Conservation (phyloP, 2,113 vertebrate genomes). For the Cercocebus atys region DNA sequence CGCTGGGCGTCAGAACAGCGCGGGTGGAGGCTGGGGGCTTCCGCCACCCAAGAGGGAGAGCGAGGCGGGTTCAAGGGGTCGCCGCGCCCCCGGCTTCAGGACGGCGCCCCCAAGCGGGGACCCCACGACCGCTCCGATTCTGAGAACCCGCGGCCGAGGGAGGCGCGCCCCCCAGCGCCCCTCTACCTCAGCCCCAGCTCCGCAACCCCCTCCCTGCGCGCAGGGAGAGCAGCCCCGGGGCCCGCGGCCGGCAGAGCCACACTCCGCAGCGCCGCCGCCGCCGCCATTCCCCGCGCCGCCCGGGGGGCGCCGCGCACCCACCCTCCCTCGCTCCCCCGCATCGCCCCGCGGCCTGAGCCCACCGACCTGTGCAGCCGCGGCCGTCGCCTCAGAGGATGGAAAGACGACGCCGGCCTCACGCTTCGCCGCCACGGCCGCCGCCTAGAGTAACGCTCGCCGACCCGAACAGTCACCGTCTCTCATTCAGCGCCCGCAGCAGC, state of each 20-base stretch:
- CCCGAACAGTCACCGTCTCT: slow-evolving; percentile 51
- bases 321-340: slow-evolving; percentile 7
- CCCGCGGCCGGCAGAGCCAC: slow-evolving; percentile 34
- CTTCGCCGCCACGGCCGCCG: background rate
- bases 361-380: slow-evolving; percentile 68
- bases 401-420: background rate
- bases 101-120: background rate
- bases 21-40: background rate
- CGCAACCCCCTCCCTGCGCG: background rate
- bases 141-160: background rate
- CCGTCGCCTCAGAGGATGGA: slow-evolving; percentile 35
- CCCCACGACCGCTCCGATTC: background rate
- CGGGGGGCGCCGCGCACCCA: slow-evolving; percentile 26
- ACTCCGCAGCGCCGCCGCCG: slow-evolving; percentile 34
- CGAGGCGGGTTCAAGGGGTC: background rate
- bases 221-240: background rate
- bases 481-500: slow-evolving; percentile 65
- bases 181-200: background rate
- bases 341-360: background rate
- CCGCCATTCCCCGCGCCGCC: slow-evolving; percentile 69
- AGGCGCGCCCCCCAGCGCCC: background rate
- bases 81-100: background rate
- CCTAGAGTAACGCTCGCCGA: background rate
- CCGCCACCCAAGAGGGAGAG: background rate
- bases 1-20: background rate